phyloP scores from a whole-genome alignment of 2,797 vertebrate genomes.

The Monodelphis domestica region DNA sequence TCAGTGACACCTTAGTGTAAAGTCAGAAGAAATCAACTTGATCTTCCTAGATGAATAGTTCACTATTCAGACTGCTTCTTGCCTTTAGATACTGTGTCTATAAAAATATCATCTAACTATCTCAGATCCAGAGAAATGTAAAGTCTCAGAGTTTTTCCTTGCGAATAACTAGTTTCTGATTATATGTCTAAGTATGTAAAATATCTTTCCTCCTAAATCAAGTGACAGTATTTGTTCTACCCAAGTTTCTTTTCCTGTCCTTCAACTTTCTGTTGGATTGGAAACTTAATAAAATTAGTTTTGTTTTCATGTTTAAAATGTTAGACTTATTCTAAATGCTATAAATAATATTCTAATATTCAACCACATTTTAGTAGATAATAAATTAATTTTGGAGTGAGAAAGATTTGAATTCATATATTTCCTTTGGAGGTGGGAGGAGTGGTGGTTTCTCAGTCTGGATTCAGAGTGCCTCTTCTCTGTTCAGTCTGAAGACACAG shows the following conservation, averaged over 20 bases:
- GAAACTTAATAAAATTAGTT: not conserved
- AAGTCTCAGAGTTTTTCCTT: not conserved
- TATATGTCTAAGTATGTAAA: not conserved
- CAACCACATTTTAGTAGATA: not conserved
- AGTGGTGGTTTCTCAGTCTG: too few relatives aligned
- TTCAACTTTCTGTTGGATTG: not conserved
- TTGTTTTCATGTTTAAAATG: not conserved
- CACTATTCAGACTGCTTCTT: not conserved
- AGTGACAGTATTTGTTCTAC: slow-evolving; percentile 7
- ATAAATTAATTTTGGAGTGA: not conserved
- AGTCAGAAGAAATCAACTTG: slow-evolving; percentile 73
- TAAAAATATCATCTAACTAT: slow-evolving; percentile 44
- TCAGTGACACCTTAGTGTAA: slow-evolving; percentile 43
- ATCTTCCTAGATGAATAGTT: slow-evolving; percentile 47
- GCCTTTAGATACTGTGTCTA: not conserved
- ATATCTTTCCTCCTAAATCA: slow-evolving; percentile 27
- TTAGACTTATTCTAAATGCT: not conserved
- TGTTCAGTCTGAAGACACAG: too few relatives aligned
- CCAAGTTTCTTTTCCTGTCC: not conserved
- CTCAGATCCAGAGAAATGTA: not conserved
- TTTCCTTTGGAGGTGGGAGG: too few relatives aligned
- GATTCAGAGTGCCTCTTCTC: too few relatives aligned
- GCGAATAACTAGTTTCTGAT: slow-evolving; percentile 52
- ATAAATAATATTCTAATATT: accelerated
- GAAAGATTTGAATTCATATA: not conserved